Evolutionary conservation across 2,888 invertebrate genomes (phyloP), one percentile per base, ranked within the genome.

Genomic region (Xanthorhoe spadicearia): DNA sequence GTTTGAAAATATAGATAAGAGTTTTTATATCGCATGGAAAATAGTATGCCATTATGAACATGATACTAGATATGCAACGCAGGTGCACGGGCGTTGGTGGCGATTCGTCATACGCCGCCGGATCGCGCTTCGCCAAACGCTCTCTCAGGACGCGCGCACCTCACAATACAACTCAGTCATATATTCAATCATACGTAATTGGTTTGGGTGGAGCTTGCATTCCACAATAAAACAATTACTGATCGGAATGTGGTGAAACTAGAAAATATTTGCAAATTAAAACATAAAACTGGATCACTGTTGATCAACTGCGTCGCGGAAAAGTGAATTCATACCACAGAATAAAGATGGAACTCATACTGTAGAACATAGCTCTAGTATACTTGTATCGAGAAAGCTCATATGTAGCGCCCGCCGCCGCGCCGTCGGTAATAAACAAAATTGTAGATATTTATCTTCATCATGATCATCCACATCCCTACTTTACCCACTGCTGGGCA

Each of bases 181-280:
- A 72, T 83, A 80, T 80, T 78, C 35, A 35, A 8, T 38, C 77
- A 71, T 70, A 72, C 73, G 77, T 84, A 83, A 85, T 84, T 83
- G 73, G 77, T 80, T 83, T 83, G 79, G 80, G 83, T 83, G 82
- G 81, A 82, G 80, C 76, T 79, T 73, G 79, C 85, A 87, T 89
- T 86, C 85, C 84, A 78, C 77, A 64, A 60, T 67, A 84, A 82
- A 85, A 86, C 83, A 86, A 89, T 88, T 86, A 88, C 75, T 67
- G 64, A 64, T 66, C 68, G 87, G 89, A 90, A 89, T 90, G 90
- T 82, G 67, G 87, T 71, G 86, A 87, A 86, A 87, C 90, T 84
- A 88, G 88, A 88, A 83, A 85, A 86, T 80, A 83, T 85, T 84
- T 78, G 81, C 81, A 84, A 85, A 84, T 82, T 78, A 76, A 80